Base-by-base conservation (phyloP, 2,113 vertebrate genomes). In the Euleptes europaea region DNA sequence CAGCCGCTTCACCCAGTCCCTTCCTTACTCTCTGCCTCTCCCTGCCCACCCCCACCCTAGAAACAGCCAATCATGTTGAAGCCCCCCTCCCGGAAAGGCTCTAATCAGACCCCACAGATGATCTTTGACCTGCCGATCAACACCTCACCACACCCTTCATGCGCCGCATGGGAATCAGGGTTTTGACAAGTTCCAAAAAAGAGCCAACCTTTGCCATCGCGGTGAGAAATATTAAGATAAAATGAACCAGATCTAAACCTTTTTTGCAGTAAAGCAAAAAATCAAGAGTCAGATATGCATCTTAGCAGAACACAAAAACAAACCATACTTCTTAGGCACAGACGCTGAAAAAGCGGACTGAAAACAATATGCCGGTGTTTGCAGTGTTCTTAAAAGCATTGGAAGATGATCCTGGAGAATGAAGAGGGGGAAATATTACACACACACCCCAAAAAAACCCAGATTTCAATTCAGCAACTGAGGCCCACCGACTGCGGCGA, bases 1-100 rank as follows among this genome's bases (percentile, higher is more conserved):
- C 84, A 87, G 92, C 78, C 80, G 80, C 44, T 84, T 80, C 65
- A 66, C 80, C 84, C 1, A 57, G 14, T 1, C 44, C 9, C n/a
- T 31, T 67, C 78, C 19, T 57, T 21, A 21, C 15, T 82, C 85
- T 76, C 49, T 3, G 26, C 3, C n/a, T 71, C 47, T 60, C 10
- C 9, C 57, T 38, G 5, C 42, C 72, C 66, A 14, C 70, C 75
- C 42, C 80, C 49, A n/a, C 1, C 0, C 31, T 26, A 78, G 3
- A 0, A 0, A 0, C 54, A 40, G 9, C 28, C 13, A 80, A 40
- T 49, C 77, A 2, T 26, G 54, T 31, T 89, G 72, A 11, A 38
- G 57, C 33, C 65, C 26, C 15, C 40, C 67, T 35, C 49, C 65
- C 0, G 1, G 12, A 70, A 51, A 7, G 23, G 19, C 33, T 38